Conservation (phyloP, 2,888 invertebrate species). For the Biston stratarius region DNA sequence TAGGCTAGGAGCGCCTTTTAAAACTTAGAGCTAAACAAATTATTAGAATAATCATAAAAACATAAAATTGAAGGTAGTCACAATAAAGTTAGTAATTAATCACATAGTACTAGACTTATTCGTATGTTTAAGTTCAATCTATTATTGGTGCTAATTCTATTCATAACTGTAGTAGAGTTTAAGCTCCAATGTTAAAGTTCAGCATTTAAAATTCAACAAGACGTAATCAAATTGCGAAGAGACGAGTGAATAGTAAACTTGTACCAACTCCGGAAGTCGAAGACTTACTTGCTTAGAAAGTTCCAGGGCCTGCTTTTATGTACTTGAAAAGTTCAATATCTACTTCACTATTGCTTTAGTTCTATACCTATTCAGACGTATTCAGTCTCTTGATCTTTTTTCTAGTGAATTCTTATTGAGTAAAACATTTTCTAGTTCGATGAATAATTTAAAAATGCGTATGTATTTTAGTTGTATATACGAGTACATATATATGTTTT, state of each 20-base stretch:
- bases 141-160: too few relatives aligned
- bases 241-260: conserved; percentile 26
- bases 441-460: not conserved
- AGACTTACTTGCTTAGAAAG: conserved; percentile 26
- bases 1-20: too few relatives aligned
- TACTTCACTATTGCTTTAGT: conserved; percentile 19
- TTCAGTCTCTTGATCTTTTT: conserved; percentile 12
- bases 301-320: conserved; percentile 23
- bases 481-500: too few relatives aligned
- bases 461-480: too few relatives aligned
- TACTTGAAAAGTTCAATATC: conserved; percentile 22
- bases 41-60: too few relatives aligned
- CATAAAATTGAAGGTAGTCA: too few relatives aligned
- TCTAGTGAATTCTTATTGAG: conserved; percentile 11
- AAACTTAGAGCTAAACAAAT: too few relatives aligned
- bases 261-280: conserved; percentile 11
- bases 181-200: conserved; percentile 8
- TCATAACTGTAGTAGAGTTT: not conserved
- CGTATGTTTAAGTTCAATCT: too few relatives aligned
- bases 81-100: too few relatives aligned
- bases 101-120: too few relatives aligned
- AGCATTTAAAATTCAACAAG: conserved; percentile 24
- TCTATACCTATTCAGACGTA: conserved; percentile 6
- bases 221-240: conserved; percentile 25
- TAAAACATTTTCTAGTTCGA: not conserved